phyloP scores from a whole-genome alignment of 2,113 vertebrate genomes.

The Geothlypis trichas region DNA sequence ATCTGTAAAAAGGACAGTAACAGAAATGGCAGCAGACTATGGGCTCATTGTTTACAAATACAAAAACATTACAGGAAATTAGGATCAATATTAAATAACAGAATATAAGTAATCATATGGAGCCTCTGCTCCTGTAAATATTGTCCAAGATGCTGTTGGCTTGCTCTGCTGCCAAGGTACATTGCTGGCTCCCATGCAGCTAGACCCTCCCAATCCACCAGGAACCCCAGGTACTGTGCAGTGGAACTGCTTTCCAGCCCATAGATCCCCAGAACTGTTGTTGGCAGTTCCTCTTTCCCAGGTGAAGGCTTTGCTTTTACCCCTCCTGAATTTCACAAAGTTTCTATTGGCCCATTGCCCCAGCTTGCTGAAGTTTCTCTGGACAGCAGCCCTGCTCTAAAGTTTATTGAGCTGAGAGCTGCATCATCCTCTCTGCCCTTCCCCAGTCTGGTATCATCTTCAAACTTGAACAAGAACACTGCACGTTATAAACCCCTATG shows the following conservation, averaged over 20 bases:
- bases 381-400: neutral
- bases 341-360: neutral
- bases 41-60: neutral
- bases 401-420: neutral
- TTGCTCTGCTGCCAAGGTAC: neutral
- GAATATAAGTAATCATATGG: neutral
- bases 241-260: neutral
- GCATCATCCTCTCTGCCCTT: accelerated
- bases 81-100: neutral
- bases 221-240: neutral
- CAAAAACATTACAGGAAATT: neutral
- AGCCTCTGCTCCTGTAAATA: neutral
- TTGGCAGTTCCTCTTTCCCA: neutral
- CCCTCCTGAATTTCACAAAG: neutral
- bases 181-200: neutral
- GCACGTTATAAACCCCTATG: neutral
- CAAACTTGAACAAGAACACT: neutral
- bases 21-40: neutral
- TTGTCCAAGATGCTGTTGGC: neutral
- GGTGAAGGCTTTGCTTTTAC: neutral
- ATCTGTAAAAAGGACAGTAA: neutral
- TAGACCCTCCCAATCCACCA: neutral
- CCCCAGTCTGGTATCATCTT: neutral
- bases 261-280: neutral
- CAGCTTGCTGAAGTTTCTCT: neutral